These are phyloP conservation scores for Leiothrix lutea DNA, from an alignment of 2,113 vertebrate genomes.

Conservation along the genomic window DNA sequence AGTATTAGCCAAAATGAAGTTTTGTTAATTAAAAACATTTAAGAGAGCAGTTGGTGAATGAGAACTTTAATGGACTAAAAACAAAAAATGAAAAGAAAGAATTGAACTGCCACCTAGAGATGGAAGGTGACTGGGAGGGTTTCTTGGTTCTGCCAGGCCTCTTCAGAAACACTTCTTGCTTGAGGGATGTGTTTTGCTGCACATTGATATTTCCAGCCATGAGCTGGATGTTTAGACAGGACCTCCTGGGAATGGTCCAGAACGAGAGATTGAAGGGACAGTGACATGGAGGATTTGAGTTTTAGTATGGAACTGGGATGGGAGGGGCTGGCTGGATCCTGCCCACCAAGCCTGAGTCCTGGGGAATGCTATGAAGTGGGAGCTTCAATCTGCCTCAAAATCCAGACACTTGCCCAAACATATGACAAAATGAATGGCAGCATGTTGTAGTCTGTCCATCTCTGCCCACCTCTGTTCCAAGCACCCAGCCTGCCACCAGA, in stretches of 20 bases:
- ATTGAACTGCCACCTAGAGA: not conserved
- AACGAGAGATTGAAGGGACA: not conserved
- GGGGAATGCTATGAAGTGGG: not conserved
- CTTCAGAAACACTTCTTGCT: not conserved
- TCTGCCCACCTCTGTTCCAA: not conserved
- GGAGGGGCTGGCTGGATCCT: not conserved
- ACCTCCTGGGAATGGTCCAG: not conserved
- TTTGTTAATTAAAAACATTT: slow-evolving; percentile 50
- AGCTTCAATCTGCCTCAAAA: not conserved
- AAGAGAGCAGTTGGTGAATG: not conserved
- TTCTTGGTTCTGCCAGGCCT: not conserved
- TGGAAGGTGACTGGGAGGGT: not conserved
- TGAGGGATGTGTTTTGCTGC: not conserved
- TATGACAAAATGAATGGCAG: not conserved
- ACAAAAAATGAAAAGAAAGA: not conserved
- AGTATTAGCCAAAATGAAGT: slow-evolving; percentile 50
- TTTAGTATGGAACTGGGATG: not conserved
- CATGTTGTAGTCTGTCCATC: not conserved
- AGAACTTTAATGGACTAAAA: not conserved
- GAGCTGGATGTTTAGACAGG: not conserved
- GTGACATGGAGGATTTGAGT: not conserved
- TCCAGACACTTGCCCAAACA: not conserved
- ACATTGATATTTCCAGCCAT: not conserved
- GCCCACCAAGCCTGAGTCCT: not conserved
- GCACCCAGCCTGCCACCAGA: not conserved